Conservation (phyloP, 2,113 vertebrate species). For the Phocoena sinus region DNA sequence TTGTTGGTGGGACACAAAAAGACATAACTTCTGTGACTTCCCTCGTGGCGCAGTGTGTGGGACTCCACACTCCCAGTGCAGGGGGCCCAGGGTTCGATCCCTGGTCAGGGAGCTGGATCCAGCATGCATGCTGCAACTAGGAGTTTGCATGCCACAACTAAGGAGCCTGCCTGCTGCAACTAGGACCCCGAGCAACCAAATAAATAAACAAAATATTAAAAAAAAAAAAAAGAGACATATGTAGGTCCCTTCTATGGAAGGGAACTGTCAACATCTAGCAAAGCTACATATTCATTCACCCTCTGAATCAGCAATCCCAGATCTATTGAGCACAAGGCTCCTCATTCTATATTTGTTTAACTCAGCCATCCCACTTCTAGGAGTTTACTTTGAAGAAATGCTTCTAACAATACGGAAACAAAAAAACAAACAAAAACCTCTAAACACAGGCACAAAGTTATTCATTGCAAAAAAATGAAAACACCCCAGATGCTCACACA, state of each 20-base stretch:
- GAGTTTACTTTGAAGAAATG: background rate
- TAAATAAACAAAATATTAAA: too few relatives aligned
- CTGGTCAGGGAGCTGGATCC: too few relatives aligned
- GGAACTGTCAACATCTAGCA: background rate
- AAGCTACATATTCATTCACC: background rate
- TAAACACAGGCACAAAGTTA: background rate
- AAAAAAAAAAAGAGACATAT: background rate
- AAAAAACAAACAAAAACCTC: background rate
- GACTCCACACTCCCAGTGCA: too few relatives aligned
- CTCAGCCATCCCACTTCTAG: background rate
- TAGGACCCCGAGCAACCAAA: too few relatives aligned
- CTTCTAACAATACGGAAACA: background rate
- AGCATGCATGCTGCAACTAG: too few relatives aligned
- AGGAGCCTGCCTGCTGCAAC: too few relatives aligned
- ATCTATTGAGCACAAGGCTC: background rate
- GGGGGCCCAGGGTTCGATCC: too few relatives aligned
- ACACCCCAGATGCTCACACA: background rate
- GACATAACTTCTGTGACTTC: background rate
- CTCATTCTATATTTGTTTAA: background rate
- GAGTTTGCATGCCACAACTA: too few relatives aligned
- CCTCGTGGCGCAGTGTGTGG: too few relatives aligned
- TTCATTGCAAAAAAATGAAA: background rate
- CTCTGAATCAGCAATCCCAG: background rate
- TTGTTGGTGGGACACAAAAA: background rate
- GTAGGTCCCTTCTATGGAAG: background rate